Evolutionary conservation across 2,888 invertebrate genomes (phyloP), one percentile per base, ranked within the genome.

Genomic region (Nasonia oneida): DNA sequence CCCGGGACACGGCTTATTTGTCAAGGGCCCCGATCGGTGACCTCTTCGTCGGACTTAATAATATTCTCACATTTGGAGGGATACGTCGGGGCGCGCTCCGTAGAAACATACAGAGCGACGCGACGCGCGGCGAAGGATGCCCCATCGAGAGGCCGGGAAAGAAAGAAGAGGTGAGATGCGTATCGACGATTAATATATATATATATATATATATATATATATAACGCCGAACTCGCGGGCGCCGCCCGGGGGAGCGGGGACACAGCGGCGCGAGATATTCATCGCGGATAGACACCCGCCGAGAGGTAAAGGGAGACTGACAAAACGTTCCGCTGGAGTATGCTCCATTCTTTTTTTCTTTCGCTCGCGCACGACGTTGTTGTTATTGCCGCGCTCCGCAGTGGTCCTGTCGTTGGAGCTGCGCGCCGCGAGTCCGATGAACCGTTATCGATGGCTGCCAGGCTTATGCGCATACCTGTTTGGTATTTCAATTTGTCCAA

Each of bases 31-130:
- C 83, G 87, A 85, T 88, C 87, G 74, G 81, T 61, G 75, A 79
- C 79, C 84, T 64, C 73, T 15, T 37, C 67, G 18, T 86, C 82
- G 83, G 87, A 88, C 87, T 90, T 90, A 91, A 91, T 91, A 90
- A 92, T 90, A 90, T 89, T 90, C 89, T 90, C 90, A 90, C 90
- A 89, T 90, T 90, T 88, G 88, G 88, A 90, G 89, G 89, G 86
- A 90, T 89, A 76, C 47, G 76, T 53, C 53, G 37, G 87, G 89
- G 89, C 89, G 84, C 85, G 89, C 89, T 89, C 90, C 89, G 89
- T 6, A 42, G 6, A 37, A 37, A 10, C 15, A 64, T 29, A 64
- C 29, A 64, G n/a, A 39, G 79, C 18, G 39, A 39, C 33, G 6
- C 70, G 77, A 39, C 67, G 74, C 42, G 29, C 50, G 37, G 67